phyloP scores from a whole-genome alignment of 2,888 invertebrate species.

The Oscheius sp. region DNA sequence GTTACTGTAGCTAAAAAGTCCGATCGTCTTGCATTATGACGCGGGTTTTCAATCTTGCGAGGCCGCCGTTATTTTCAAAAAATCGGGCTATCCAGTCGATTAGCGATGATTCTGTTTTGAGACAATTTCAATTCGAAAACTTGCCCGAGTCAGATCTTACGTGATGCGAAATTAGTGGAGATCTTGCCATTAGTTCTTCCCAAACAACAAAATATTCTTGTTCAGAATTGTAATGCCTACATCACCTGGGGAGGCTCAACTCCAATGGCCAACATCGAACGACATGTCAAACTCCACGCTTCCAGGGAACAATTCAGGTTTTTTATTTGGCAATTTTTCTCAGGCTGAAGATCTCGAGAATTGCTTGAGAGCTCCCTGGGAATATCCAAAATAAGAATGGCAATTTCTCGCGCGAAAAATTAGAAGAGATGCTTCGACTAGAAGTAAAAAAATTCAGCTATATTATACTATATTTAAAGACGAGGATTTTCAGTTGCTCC shows the following conservation, averaged over 20 bases:
- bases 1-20: too few relatives aligned
- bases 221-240: constrained; percentile 27
- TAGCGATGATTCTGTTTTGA: too few relatives aligned
- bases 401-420: too few relatives aligned
- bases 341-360: background rate
- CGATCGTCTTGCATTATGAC: too few relatives aligned
- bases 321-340: background rate
- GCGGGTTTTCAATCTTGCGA: too few relatives aligned
- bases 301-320: constrained; percentile 46
- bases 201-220: background rate
- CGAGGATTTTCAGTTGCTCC: constrained; percentile 39
- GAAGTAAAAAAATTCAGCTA: background rate
- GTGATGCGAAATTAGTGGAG: too few relatives aligned
- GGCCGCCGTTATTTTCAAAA: too few relatives aligned
- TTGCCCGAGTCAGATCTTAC: too few relatives aligned
- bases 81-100: too few relatives aligned
- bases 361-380: background rate
- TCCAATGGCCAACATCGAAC: constrained; percentile 43
- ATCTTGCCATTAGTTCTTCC: background rate
- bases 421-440: too few relatives aligned
- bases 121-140: too few relatives aligned
- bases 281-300: constrained; percentile 48
- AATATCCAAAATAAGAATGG: too few relatives aligned
- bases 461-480: background rate
- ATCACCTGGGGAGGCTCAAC: constrained; percentile 35